Percentiles rank a stretch among this genome's conserved stretches.
These are phyloP conservation scores for Ricordea florida DNA, from an alignment of 92 coral and sea anemone species.

Conservation along the genomic window DNA sequence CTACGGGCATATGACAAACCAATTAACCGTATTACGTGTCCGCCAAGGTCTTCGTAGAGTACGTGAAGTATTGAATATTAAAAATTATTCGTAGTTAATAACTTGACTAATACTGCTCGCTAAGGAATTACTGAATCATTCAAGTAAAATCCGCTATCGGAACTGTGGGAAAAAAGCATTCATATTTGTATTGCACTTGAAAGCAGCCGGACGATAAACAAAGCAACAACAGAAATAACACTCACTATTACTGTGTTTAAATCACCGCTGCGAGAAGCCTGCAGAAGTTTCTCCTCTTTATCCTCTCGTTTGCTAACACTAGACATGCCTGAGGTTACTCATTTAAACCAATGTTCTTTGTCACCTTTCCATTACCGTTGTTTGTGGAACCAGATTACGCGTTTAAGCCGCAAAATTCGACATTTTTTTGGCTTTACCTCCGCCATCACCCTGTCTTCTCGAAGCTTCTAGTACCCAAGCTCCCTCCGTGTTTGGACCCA, in stretches of 20 bases:
- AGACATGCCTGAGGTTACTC: constrained; percentile 48
- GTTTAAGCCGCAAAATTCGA: constrained; percentile 11
- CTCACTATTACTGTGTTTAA: constrained; percentile 81
- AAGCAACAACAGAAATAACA: background rate
- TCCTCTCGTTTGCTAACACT: constrained; percentile 68
- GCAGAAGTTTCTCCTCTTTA: constrained; percentile 87
- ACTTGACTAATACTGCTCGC: too few relatives aligned
- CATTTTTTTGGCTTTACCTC: background rate
- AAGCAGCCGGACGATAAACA: too few relatives aligned
- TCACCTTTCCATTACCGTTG: constrained; percentile 48
- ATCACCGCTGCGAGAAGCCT: constrained; percentile 91
- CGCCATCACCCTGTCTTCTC: background rate
- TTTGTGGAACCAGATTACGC: constrained; percentile 4
- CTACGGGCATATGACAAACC: too few relatives aligned
- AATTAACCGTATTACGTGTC: too few relatives aligned
- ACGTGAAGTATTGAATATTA: too few relatives aligned
- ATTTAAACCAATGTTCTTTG: background rate
- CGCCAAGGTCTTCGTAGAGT: too few relatives aligned
- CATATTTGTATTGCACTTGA: too few relatives aligned
- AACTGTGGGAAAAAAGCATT: too few relatives aligned
- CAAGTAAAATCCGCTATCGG: too few relatives aligned
- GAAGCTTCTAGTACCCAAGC: constrained; percentile 33
- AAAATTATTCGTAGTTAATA: too few relatives aligned
- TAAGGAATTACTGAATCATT: too few relatives aligned
- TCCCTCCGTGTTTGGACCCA: constrained; percentile 3